These are phyloP conservation scores for Archips crataeganus DNA, from an alignment of 2,888 invertebrate species.

Conservation along the genomic window DNA sequence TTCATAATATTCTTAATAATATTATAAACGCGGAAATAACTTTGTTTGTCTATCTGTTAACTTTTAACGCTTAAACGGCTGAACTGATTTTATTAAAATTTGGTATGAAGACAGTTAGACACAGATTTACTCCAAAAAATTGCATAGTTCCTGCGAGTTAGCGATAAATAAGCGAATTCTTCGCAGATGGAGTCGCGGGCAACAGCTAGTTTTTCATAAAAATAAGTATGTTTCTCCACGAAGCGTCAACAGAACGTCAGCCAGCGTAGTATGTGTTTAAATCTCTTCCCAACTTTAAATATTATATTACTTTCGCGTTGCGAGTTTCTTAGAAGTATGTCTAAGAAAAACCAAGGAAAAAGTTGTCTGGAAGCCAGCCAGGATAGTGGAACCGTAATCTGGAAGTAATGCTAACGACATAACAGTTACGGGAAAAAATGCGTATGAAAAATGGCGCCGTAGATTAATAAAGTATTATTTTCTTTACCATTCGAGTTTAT, in stretches of 20 bases:
- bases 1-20: too few species aligned
- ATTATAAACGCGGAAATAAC: too few species aligned
- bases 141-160: too few species aligned
- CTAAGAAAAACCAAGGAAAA: not conserved
- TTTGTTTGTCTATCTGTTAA: too few species aligned
- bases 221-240: not conserved
- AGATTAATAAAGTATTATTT: not conserved
- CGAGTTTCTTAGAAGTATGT: not conserved
- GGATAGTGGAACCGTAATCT: not conserved
- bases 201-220: too few species aligned
- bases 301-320: not conserved
- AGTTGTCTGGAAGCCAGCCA: slow-evolving; percentile 2
- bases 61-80: too few species aligned
- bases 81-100: too few species aligned
- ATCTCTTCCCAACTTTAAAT: not conserved
- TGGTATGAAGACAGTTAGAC: too few species aligned
- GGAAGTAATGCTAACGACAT: slow-evolving; percentile 5
- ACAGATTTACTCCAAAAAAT: too few species aligned
- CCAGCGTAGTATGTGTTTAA: not conserved
- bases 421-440: not conserved
- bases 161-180: too few species aligned
- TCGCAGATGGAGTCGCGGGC: too few species aligned
- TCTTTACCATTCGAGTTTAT: too few species aligned
- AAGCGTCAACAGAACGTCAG: not conserved
- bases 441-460: not conserved